Evolutionary conservation across 2,888 invertebrate genomes (phyloP).

Genomic region (Drosophila crucigera): DNA sequence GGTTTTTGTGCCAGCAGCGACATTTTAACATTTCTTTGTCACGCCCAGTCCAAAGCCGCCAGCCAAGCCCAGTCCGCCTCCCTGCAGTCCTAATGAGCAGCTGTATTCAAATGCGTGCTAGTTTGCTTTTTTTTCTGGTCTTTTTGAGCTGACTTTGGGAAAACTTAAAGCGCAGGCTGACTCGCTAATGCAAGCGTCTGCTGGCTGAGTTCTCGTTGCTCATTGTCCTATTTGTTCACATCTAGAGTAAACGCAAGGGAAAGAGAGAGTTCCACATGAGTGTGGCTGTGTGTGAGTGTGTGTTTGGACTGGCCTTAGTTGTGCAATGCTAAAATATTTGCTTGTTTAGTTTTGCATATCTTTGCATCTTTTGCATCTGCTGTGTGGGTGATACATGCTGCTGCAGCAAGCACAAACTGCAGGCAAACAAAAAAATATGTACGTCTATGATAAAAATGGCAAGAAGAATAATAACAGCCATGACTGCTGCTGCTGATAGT

Average conservation of each 20-base stretch:
- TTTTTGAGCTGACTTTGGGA: constrained; percentile 26
- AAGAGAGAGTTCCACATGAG: background rate
- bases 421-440: constrained; percentile 27
- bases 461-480: constrained; percentile 31
- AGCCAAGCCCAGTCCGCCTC: background rate
- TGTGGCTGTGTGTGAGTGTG: constrained; percentile 7
- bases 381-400: constrained; percentile 28
- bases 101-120: constrained; percentile 65
- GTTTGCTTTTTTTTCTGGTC: constrained; percentile 31
- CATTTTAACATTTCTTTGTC: constrained; percentile 60
- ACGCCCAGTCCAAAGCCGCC: constrained; percentile 15
- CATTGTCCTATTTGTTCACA: constrained; percentile 48
- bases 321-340: constrained; percentile 77
- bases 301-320: constrained; percentile 56
- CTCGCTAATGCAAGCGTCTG: constrained; percentile 59
- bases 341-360: constrained; percentile 81
- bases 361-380: constrained; percentile 70
- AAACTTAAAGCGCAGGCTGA: constrained; percentile 61
- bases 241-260: background rate
- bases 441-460: constrained; percentile 36
- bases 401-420: constrained; percentile 37
- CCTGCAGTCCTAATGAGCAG: constrained; percentile 61
- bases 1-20: constrained; percentile 61
- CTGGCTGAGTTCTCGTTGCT: constrained; percentile 37
- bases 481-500: constrained; percentile 44